Conservation (phyloP, 2,113 vertebrate species). For the Isichthys henryi region DNA sequence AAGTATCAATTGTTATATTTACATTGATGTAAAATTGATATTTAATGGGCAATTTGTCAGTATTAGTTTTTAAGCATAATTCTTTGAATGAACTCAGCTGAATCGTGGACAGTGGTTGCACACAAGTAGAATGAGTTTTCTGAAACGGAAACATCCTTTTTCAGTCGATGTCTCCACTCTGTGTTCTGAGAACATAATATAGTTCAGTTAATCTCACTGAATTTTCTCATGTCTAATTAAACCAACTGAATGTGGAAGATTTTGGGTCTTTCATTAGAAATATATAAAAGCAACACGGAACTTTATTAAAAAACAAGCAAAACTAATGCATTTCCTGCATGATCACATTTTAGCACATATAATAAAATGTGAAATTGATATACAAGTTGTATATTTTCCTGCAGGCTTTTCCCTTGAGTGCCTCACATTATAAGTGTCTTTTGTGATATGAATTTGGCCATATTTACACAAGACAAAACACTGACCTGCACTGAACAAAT, state of each 20-base stretch:
- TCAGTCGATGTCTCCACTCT: background rate
- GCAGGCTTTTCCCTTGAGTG: background rate
- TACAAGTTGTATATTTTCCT: background rate
- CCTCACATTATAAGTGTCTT: background rate
- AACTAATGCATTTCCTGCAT: background rate
- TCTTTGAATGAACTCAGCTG: background rate
- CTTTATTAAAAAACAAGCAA: background rate
- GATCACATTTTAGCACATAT: background rate
- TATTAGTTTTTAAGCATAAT: background rate
- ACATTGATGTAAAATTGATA: background rate
- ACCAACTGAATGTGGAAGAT: background rate
- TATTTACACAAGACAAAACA: background rate
- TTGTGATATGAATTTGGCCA: background rate
- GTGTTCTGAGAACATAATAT: background rate
- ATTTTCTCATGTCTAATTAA: background rate
- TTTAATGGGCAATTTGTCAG: background rate
- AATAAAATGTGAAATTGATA: background rate
- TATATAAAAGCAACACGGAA: background rate
- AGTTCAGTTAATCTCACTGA: background rate
- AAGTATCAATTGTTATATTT: background rate
- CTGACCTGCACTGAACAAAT: background rate
- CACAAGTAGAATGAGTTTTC: background rate
- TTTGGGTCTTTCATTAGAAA: background rate
- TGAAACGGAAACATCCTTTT: background rate
- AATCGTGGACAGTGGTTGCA: background rate